Base-by-base conservation (phyloP, 2,797 vertebrate species). In the Heteromormyrus szaboi region DNA sequence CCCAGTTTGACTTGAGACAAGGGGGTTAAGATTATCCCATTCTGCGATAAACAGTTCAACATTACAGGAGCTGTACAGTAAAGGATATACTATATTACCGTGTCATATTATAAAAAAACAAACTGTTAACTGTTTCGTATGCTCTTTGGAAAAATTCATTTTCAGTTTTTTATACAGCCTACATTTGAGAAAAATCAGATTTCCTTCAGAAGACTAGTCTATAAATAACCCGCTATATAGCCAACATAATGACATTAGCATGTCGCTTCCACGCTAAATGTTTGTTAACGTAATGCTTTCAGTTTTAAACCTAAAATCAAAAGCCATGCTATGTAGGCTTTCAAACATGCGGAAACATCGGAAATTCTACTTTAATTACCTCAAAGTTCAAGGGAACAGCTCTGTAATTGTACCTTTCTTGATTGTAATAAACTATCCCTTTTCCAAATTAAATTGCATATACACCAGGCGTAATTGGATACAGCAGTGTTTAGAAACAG, bases 401-500 rank as follows among this genome's bases (percentile, higher is more conserved):
- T 41, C 33, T 46, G 72, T 68, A 88, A 89, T 86, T 84, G 87
- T n/a, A 89, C 89, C 85, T 89, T 91, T 86, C 89, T 53, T 86
- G 50, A 51, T 88, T 89, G 37, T 65, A 87, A 87, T 72, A 87
- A 88, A 79, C 62, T 88, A 59, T 72, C 89, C 19, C 72, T 88
- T 86, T 85, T 9, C 72, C 56, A 62, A 33, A 72, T 88, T 85
- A 89, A 89, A 90, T 65, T 89, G 29, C 83, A 89, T 79, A 90
- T 85, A 54, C 87, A 62, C 89, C 89, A 88, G 54, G 90, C 53
- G 89, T 93, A 92, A 93, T 91, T 91, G 90, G 85, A 89, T 87
- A 89, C 89, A 91, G 91, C 92, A 91, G 94, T 59, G 56, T 93
- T 93, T 92, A 94, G 85, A 91, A 91, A 93, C 90, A 93, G 92